Conservation (phyloP, 2,888 invertebrate species). For the Disparrhopalites patrizii region DNA sequence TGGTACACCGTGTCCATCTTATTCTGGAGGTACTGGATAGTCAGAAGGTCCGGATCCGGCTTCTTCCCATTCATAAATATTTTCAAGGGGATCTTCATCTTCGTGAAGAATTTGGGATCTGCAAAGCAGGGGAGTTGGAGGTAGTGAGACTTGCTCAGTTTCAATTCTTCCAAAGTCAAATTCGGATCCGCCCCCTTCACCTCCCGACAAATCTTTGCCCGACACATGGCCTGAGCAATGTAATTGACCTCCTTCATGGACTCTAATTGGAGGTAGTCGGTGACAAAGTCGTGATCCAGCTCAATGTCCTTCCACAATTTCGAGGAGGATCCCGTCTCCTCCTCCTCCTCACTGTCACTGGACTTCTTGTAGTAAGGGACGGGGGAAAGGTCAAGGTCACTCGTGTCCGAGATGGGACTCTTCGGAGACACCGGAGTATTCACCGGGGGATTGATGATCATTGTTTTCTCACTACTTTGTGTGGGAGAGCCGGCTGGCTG, state of each 20-base stretch:
- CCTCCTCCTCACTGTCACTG: background rate
- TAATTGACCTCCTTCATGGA: slow-evolving; percentile 11
- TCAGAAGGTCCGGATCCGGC: background rate
- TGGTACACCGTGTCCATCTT: slow-evolving; percentile 9
- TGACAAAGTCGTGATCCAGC: slow-evolving; percentile 2
- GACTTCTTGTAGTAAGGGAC: background rate
- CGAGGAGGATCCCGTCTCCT: too few species aligned
- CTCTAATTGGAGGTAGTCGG: slow-evolving; percentile 8
- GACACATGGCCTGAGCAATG: slow-evolving; percentile 7
- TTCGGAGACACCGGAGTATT: slow-evolving; percentile 15
- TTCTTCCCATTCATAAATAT: background rate
- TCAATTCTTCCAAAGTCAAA: slow-evolving; percentile 12
- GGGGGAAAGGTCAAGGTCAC: background rate
- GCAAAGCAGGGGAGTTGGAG: slow-evolving; percentile 14
- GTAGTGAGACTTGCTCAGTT: slow-evolving; percentile 10
- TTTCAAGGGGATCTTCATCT: slow-evolving; percentile 9
- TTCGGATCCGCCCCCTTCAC: slow-evolving; percentile 14
- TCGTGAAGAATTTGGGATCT: slow-evolving; percentile 7
- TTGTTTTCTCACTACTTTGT: background rate
- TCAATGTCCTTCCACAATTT: background rate
- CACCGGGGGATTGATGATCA: slow-evolving; percentile 7
- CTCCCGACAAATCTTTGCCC: background rate
- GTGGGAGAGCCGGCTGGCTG: background rate
- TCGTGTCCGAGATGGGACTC: background rate
- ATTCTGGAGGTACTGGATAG: slow-evolving; percentile 8